These are phyloP conservation scores for Chaetura pelagica DNA, from an alignment of 2,113 vertebrate genomes.

Conservation along the genomic window DNA sequence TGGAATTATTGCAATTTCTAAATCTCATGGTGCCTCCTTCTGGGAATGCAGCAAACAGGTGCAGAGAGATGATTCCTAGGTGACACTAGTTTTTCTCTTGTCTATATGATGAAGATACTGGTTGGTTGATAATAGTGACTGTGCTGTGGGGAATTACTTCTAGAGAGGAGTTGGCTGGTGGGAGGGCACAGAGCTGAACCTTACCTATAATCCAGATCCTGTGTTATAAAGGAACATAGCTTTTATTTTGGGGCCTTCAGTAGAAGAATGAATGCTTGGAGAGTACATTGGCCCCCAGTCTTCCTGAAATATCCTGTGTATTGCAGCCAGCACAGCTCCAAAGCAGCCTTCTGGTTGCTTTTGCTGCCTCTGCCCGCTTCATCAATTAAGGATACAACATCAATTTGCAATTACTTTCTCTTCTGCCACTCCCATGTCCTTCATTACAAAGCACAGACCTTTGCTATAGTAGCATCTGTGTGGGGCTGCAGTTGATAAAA, in stretches of 20 bases:
- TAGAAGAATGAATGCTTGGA: not conserved
- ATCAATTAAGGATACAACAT: not conserved
- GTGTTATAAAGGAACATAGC: not conserved
- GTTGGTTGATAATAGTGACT: not conserved
- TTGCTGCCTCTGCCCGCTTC: not conserved
- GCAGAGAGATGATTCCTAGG: not conserved
- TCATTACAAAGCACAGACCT: not conserved
- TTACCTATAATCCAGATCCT: not conserved
- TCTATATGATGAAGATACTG: not conserved
- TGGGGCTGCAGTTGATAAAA: not conserved
- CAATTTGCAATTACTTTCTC: not conserved
- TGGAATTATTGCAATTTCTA: not conserved
- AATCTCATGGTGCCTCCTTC: not conserved
- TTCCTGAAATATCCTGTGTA: not conserved
- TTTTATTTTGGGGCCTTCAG: not conserved
- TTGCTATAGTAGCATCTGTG: not conserved
- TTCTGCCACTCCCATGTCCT: not conserved
- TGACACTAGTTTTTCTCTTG: not conserved
- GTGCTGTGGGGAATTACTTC: not conserved
- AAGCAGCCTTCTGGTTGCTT: not conserved
- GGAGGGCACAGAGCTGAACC: not conserved
- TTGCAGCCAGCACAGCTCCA: not conserved
- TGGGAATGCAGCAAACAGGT: rapidly evolving
- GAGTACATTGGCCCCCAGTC: not conserved
- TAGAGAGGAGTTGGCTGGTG: not conserved